Percentiles rank a stretch among this genome's conserved stretches.
Conservation (phyloP, 2,797 vertebrate species). For the Clarias laeviceps region DNA sequence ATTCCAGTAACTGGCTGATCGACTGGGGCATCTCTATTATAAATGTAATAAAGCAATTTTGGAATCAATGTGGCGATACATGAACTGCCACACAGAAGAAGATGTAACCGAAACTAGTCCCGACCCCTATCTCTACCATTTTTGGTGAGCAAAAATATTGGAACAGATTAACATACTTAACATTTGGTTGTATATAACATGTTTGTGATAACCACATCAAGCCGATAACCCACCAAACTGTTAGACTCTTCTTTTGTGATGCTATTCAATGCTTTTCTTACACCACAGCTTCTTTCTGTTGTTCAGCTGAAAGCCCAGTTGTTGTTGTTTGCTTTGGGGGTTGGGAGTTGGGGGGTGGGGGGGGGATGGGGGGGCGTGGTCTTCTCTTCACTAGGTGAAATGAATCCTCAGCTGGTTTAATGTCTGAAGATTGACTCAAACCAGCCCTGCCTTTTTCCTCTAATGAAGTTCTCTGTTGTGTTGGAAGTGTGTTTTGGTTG, state of each 20-base stretch:
- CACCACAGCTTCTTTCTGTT: not conserved
- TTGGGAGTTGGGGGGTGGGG: too few relatives aligned
- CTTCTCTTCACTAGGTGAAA: not conserved
- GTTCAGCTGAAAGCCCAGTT: not conserved
- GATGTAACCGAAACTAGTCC: too few relatives aligned
- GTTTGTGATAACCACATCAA: not conserved
- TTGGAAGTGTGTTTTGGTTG: not conserved
- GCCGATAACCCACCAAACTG: too few relatives aligned
- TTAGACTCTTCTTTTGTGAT: not conserved
- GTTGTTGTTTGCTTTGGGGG: not conserved
- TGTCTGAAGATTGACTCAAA: not conserved
- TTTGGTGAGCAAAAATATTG: not conserved
- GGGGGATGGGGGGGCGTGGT: not conserved
- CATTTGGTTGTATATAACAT: not conserved
- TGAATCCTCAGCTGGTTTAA: not conserved
- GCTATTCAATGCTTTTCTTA: not conserved
- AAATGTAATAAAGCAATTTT: too few relatives aligned
- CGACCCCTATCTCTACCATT: too few relatives aligned
- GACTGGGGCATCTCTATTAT: too few relatives aligned
- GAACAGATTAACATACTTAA: not conserved
- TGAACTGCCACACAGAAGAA: too few relatives aligned
- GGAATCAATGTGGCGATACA: too few relatives aligned
- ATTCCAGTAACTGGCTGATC: too few relatives aligned
- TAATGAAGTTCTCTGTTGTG: not conserved
- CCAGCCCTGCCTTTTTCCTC: not conserved